Conservation (phyloP, 2,113 vertebrate species). For the Neofelis nebulosa region DNA sequence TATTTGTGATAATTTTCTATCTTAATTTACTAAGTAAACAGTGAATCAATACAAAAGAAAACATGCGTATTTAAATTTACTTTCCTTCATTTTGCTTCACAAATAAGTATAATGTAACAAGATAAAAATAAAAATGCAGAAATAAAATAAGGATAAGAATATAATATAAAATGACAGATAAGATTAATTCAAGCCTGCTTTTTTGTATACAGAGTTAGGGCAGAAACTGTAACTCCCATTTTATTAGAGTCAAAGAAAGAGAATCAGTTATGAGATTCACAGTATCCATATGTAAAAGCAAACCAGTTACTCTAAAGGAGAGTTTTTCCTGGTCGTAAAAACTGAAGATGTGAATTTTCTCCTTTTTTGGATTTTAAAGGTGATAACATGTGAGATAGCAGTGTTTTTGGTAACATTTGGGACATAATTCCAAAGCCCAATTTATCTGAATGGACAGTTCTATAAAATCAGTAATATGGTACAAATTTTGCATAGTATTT, state of each 20-base stretch:
- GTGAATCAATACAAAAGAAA: not conserved
- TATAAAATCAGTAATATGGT: not conserved
- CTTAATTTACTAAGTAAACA: constrained; percentile 22
- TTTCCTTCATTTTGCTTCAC: constrained; percentile 13
- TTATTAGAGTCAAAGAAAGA: constrained; percentile 31
- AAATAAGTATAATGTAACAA: not conserved
- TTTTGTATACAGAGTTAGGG: not conserved
- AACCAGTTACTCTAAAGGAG: not conserved
- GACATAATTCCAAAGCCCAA: not conserved
- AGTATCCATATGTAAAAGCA: not conserved
- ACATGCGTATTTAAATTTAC: not conserved
- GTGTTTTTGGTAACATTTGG: constrained; percentile 21
- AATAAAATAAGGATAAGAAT: constrained; percentile 1
- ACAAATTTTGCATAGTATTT: not conserved
- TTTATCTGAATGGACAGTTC: not conserved
- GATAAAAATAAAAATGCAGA: not conserved
- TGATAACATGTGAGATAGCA: not conserved
- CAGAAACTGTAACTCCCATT: not conserved
- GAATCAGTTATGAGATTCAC: not conserved
- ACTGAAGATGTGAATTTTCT: not conserved
- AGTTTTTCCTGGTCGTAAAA: not conserved
- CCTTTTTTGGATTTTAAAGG: not conserved
- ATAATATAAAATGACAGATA: not conserved
- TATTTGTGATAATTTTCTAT: not conserved
- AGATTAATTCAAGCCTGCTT: not conserved